Base-by-base conservation (phyloP, 2,113 vertebrate genomes). In the Loxodonta africana region DNA sequence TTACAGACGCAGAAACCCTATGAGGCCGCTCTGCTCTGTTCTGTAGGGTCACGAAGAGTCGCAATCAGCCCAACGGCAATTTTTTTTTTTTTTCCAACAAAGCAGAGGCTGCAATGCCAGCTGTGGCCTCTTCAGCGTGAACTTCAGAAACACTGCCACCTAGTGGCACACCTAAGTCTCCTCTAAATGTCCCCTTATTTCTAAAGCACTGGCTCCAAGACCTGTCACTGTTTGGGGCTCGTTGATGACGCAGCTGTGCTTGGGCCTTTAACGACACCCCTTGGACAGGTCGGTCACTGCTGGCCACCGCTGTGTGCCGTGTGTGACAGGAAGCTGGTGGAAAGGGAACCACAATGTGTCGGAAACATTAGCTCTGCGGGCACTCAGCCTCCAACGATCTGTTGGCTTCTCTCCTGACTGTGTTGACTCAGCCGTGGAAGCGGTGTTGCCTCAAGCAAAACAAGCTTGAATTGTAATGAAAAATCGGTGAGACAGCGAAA, bases 81-180 rank as follows among this genome's bases (percentile, higher is more conserved):
- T 20, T 20, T 2, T 57, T 17, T 57, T 57, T 57, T 53, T 53
- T 53, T 53, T 12, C 53, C 48, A 77, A 57, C 26, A 88, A 82
- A 90, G 37, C 37, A 37, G 57, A 10, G 62, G 76, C 81, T 12
- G 0, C 33, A 57, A 51, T 48, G 15, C 4, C 44, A 83, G 46
- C n/a, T 26, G 14, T 0, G 20, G 20, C 33, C 37, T 62, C 74
- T 86, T 51, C 67, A 8, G 17, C 65, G 41, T 25, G 82, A 62
- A 71, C 82, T 81, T 95, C 93, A 83, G 93, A 84, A 77, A 96
- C 78, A 92, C 95, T 95, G 96, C 95, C 97, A 85, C 83, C 97
- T 97, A 85, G 97, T 2, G 78, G n/a, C 67, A 23, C 21, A 17
- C 76, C 53, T 30, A 2, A 28, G 63, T 9, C 21, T 78, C 20